Conservation (phyloP, 1,140 invertebrate species). For the Trichonephila clavipes region DNA sequence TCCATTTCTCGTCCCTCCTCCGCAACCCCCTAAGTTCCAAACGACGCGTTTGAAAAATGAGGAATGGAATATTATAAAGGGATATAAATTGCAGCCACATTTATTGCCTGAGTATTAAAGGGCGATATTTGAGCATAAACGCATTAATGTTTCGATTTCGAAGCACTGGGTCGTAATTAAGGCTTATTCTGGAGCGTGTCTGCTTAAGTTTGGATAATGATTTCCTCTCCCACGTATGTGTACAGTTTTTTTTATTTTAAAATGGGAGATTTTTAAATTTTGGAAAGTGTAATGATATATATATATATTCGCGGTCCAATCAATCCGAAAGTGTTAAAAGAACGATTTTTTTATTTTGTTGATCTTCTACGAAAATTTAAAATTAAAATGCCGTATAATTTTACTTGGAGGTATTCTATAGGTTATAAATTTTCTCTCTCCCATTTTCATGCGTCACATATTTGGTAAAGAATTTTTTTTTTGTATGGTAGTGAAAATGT, state of each 20-base stretch:
- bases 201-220: conserved; percentile 36
- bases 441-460: neutral
- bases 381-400: neutral
- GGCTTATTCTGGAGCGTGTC: neutral
- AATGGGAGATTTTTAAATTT: neutral
- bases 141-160: conserved; percentile 31
- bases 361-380: neutral
- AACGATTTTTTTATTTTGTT: neutral
- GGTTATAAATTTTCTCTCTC: neutral
- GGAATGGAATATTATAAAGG: conserved; percentile 39
- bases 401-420: neutral
- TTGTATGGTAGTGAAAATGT: neutral
- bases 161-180: neutral
- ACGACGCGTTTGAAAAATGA: conserved; percentile 33
- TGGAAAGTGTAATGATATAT: neutral
- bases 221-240: neutral
- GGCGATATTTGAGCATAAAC: conserved; percentile 38
- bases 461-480: neutral
- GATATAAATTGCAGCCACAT: conserved; percentile 22
- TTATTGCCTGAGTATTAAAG: conserved; percentile 40
- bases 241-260: neutral
- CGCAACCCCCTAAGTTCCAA: neutral
- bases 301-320: neutral
- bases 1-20: neutral
- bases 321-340: neutral